Percentiles rank a stretch among this genome's conserved stretches.
Conservation (phyloP, 1,140 invertebrate species). For the Cryptotermes secundus region DNA sequence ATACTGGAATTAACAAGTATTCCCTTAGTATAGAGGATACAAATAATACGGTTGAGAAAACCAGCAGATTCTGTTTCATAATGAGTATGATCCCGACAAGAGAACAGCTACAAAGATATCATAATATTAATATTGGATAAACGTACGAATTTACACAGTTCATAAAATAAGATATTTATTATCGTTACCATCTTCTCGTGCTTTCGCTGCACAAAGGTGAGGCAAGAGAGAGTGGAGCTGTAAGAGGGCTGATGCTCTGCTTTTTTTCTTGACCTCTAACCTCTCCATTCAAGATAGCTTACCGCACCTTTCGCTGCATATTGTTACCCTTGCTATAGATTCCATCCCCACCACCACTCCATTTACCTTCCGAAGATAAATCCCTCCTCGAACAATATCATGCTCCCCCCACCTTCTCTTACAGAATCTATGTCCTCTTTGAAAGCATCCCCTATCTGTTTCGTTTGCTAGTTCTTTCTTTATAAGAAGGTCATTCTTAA, state of each 20-base stretch:
- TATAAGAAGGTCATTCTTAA: neutral
- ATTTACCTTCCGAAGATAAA: neutral
- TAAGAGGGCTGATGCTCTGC: constrained; percentile 18
- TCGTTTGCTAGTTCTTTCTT: neutral
- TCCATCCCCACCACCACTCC: neutral
- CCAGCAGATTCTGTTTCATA: no score
- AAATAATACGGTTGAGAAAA: no score
- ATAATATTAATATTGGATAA: neutral
- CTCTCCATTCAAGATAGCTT: neutral
- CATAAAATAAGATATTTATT: neutral
- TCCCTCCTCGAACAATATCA: neutral
- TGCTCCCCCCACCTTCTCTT: neutral
- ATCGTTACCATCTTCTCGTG: neutral
- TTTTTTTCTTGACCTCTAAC: constrained; percentile 27
- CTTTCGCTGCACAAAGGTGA: neutral
- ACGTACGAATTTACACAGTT: neutral
- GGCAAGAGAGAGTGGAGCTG: neutral
- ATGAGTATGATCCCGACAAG: no score
- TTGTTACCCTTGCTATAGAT: neutral
- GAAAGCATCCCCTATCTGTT: neutral
- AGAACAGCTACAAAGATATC: neutral
- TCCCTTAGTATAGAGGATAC: no score
- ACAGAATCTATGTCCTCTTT: neutral
- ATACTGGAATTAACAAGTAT: no score
- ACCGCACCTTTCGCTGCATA: neutral